Evolutionary conservation across 2,797 vertebrate species (phyloP).

Genomic region (Eupleurogrammus muticus): DNA sequence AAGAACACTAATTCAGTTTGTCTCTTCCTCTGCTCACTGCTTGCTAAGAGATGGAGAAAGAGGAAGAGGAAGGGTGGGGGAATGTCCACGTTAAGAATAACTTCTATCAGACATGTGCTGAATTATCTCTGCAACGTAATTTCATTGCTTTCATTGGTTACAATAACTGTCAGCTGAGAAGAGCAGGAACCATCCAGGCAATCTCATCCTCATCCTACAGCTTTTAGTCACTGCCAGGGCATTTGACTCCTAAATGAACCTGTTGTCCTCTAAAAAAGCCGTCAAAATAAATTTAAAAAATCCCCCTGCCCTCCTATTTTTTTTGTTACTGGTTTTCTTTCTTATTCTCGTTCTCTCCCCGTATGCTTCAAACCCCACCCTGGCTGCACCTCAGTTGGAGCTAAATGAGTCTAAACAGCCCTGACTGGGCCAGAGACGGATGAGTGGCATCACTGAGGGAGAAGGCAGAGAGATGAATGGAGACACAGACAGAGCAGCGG

Average conservation of each 20-base stretch:
- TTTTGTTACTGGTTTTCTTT: conserved; percentile 39
- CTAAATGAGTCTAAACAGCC: conserved; percentile 78
- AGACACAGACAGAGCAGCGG: conserved; percentile 57
- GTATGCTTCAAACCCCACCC: conserved; percentile 58
- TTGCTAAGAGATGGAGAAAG: conserved; percentile 54
- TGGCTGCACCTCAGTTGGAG: conserved; percentile 66
- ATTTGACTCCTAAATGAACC: neutral
- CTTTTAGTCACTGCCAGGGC: conserved; percentile 11
- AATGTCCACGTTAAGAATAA: conserved; percentile 72
- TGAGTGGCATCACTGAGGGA: conserved; percentile 60
- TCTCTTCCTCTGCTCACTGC: conserved; percentile 76
- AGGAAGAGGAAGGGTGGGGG: conserved; percentile 49
- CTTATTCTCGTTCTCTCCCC: conserved; percentile 49
- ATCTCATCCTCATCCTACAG: conserved; percentile 18
- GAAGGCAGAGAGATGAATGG: conserved; percentile 68
- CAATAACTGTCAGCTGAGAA: conserved; percentile 52
- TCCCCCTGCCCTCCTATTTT: conserved; percentile 2
- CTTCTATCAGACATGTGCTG: conserved; percentile 67
- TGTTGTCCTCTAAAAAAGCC: conserved; percentile 3
- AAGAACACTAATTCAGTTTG: conserved; percentile 86
- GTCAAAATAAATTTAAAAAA: neutral
- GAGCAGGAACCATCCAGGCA: conserved; percentile 35
- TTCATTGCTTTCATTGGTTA: conserved; percentile 61
- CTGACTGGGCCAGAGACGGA: conserved; percentile 69
- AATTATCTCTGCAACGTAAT: conserved; percentile 64